Conservation (phyloP, 2,113 vertebrate species). For the Tetrao urogallus region DNA sequence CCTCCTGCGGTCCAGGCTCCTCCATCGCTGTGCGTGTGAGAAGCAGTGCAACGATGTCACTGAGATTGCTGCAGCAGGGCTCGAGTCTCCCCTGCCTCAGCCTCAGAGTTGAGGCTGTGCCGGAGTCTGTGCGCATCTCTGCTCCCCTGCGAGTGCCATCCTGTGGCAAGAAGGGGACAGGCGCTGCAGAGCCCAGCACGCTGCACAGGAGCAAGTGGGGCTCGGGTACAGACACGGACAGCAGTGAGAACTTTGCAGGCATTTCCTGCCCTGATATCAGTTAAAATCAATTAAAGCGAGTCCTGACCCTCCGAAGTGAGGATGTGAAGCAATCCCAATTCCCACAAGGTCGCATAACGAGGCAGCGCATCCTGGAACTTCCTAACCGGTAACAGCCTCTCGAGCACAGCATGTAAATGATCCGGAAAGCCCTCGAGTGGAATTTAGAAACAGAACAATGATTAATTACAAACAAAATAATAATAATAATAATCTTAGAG, state of each 20-base stretch:
- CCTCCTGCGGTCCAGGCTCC: fast-evolving
- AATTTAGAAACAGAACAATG: background rate
- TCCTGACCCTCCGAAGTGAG: background rate
- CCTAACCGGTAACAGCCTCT: background rate
- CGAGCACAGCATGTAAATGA: background rate
- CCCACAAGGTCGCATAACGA: background rate
- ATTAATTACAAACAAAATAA: background rate
- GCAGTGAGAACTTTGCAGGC: background rate
- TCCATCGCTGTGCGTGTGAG: fast-evolving
- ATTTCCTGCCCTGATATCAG: background rate
- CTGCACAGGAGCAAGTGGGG: background rate
- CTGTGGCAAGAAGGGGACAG: background rate
- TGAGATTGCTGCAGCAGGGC: background rate
- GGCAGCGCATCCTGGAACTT: background rate
- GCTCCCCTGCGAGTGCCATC: background rate
- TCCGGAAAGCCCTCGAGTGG: background rate
- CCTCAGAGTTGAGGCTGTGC: fast-evolving
- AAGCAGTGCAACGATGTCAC: background rate
- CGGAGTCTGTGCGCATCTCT: fast-evolving
- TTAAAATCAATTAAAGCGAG: background rate
- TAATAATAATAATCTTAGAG: background rate
- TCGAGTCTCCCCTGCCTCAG: too few relatives aligned
- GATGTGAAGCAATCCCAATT: background rate
- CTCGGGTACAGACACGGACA: background rate
- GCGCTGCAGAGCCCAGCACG: background rate